Conservation (phyloP, 2,113 vertebrate species). For the Anolis carolinensis region DNA sequence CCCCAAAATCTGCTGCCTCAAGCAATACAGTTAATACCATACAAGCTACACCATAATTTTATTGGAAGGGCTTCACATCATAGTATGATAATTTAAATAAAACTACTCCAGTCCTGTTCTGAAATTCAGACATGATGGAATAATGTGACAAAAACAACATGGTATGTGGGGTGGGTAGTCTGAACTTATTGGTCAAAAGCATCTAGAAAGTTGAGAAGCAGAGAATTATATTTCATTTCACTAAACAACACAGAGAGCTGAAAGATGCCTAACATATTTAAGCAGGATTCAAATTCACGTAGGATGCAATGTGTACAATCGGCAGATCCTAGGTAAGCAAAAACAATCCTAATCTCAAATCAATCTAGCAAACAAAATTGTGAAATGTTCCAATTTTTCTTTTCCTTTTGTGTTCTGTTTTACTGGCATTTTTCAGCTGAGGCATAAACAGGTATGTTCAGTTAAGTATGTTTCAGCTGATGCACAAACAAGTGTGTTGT, state of each 20-base stretch:
- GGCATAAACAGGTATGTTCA: too few species aligned
- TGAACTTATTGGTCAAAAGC: conserved; percentile 1
- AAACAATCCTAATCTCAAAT: background rate
- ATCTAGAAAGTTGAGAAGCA: conserved; percentile 29
- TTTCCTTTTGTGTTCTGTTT: background rate
- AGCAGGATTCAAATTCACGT: conserved; percentile 43
- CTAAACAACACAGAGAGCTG: conserved; percentile 37
- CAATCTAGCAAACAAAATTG: conserved; percentile 27
- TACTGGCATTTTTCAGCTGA: conserved; percentile 5
- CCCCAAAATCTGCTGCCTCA: too few species aligned
- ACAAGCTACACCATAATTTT: too few species aligned
- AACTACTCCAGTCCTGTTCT: background rate
- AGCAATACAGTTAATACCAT: too few species aligned
- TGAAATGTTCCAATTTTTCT: conserved; percentile 22
- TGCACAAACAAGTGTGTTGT: too few species aligned
- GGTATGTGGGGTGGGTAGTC: background rate
- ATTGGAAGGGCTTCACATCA: too few species aligned
- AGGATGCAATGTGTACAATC: conserved; percentile 27
- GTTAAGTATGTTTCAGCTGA: too few species aligned
- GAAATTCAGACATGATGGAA: conserved; percentile 47
- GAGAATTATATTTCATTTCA: conserved; percentile 44
- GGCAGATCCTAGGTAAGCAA: conserved; percentile 35
- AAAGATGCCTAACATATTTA: conserved; percentile 44
- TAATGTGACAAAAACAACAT: conserved; percentile 33
- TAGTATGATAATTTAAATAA: background rate